Percentiles rank a stretch among this genome's conserved stretches.
Conservation (phyloP, 2,113 vertebrate species). For the Cricetomys ansorgei region DNA sequence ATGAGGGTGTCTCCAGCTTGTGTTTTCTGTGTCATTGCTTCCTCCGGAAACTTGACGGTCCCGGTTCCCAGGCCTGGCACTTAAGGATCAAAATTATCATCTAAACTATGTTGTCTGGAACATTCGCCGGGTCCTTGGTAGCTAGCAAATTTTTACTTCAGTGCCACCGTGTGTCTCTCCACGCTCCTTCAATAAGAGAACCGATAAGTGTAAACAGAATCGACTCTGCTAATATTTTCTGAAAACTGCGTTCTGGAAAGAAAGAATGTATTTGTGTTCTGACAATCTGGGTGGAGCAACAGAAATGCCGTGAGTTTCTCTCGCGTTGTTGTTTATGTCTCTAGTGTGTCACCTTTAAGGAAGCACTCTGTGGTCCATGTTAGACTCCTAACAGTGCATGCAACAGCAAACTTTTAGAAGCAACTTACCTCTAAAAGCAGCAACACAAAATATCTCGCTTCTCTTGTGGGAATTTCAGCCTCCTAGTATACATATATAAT, state of each 20-base stretch:
- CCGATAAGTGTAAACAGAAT: background rate
- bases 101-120: background rate
- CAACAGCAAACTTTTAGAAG: background rate
- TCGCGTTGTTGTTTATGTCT: slow-evolving; percentile 27
- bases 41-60: background rate
- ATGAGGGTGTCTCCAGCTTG: background rate
- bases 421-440: background rate
- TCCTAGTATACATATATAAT: slow-evolving; percentile 49
- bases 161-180: background rate
- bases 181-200: background rate
- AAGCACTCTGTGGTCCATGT: background rate
- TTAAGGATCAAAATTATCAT: slow-evolving; percentile 4
- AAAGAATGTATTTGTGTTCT: background rate
- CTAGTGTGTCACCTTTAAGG: slow-evolving; percentile 21
- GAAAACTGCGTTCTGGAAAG: slow-evolving; percentile 32
- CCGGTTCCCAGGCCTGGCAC: background rate
- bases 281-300: background rate
- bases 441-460: background rate
- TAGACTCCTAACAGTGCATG: background rate
- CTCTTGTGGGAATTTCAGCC: slow-evolving; percentile 2
- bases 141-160: background rate
- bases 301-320: background rate
- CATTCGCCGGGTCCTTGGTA: background rate
- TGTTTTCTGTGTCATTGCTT: slow-evolving; percentile 1
- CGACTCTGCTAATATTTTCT: background rate